Base-by-base conservation (phyloP, 2,113 vertebrate genomes). In the Puntigrus tetrazona region DNA sequence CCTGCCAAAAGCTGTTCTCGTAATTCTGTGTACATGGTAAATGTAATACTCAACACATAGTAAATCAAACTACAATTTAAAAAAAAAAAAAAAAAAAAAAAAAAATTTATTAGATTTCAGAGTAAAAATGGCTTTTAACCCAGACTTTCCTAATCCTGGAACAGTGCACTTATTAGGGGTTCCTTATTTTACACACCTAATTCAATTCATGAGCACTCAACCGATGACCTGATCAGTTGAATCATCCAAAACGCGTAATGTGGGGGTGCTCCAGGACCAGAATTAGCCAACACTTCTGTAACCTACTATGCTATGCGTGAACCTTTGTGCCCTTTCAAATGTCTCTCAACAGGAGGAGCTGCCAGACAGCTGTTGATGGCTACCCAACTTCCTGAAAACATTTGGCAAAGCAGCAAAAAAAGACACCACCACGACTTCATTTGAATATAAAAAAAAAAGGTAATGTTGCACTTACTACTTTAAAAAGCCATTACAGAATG, bases 211-310 rank as follows among this genome's bases (percentile, higher is more conserved):
- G 7, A 57, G 20, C 52, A 3, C 22, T 9, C 52, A 57, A 9
- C 52, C 9, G n/a, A 57, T 0, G 3, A 57, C 14, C 27, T 6
- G 13, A 50, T 14, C 11, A n/a, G 36, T 41, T 72, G 38, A 72
- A 18, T 75, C 43, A 75, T 41, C 67, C 20, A n/a, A 47, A 75
- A 50, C 4, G 16, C 50, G 73, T 31, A 20, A 11, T 20, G 73
- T 75, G 72, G 72, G 43, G 27, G 43, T 29, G 73, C 16, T 31
- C 73, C 73, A 50, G 73, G 45, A 75, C 14, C 73, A 50, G 45
- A 18, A 29, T 75, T 50, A 31, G 73, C 73, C 18, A 50, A 31
- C 45, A 29, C 69, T 27, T 59, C 14, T 61, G 14, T 43, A 59
- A 10, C 34, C 36, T 43, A 59, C 55, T 27, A 61, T 41, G 34